Conservation (phyloP, 1,140 invertebrate genomes). For the Holcopasites calliopsidis region DNA sequence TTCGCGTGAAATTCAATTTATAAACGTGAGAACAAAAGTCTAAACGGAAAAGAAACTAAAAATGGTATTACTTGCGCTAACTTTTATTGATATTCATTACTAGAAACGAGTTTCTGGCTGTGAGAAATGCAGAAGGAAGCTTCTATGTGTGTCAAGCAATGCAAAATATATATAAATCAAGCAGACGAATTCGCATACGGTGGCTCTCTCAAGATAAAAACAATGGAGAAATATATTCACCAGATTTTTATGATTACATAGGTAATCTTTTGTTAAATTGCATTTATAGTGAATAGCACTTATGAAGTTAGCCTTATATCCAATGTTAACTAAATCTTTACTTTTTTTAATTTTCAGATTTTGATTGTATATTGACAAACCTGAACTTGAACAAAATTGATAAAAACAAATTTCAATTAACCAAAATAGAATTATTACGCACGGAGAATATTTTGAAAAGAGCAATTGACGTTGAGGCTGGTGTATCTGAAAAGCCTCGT, state of each 20-base stretch:
- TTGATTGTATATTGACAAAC: conserved; percentile 93
- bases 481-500: conserved; percentile 82
- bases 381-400: conserved; percentile 88
- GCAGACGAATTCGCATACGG: conserved; percentile 90
- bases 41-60: not conserved
- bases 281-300: not conserved
- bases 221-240: conserved; percentile 88
- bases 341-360: conserved; percentile 83
- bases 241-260: conserved; percentile 94
- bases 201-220: conserved; percentile 91
- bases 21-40: conserved; percentile 11
- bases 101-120: conserved; percentile 94
- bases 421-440: conserved; percentile 85
- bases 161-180: conserved; percentile 93
- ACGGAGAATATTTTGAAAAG: conserved; percentile 92
- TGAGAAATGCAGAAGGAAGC: conserved; percentile 91
- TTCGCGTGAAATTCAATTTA: conserved; percentile 32
- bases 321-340: not conserved
- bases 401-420: conserved; percentile 86
- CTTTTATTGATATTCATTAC: conserved; percentile 60
- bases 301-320: not conserved
- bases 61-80: conserved; percentile 11
- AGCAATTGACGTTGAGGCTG: conserved; percentile 90
- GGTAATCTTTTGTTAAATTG: conserved; percentile 78
- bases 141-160: conserved; percentile 95